These are phyloP conservation scores for Balearica regulorum DNA, from an alignment of 2,797 vertebrate genomes.

Conservation along the genomic window DNA sequence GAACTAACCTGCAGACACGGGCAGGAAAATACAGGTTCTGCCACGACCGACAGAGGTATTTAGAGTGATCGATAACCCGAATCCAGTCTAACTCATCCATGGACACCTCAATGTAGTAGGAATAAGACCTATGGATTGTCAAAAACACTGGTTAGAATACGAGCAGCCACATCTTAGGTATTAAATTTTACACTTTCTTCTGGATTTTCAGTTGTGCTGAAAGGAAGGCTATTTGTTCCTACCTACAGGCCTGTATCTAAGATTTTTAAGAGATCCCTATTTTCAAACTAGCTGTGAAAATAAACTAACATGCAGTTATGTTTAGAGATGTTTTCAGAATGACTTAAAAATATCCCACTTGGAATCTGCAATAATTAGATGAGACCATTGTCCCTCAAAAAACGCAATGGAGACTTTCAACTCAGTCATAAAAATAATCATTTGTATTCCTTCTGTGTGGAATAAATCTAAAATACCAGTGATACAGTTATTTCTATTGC, in stretches of 20 bases:
- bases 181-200: background rate
- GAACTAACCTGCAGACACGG: conserved; percentile 90
- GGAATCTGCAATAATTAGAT: conserved; percentile 10
- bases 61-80: conserved; percentile 92
- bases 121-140: conserved; percentile 85
- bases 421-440: background rate
- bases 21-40: conserved; percentile 94
- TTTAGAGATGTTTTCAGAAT: background rate
- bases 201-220: background rate
- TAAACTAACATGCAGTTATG: background rate
- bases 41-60: conserved; percentile 95
- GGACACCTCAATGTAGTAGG: conserved; percentile 97
- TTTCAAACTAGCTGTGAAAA: background rate
- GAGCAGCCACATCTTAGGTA: background rate
- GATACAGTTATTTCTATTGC: conserved; percentile 16
- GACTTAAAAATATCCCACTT: conserved; percentile 11
- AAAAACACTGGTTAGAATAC: background rate
- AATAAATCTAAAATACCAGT: conserved; percentile 34
- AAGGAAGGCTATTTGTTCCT: background rate
- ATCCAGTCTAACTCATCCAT: conserved; percentile 99
- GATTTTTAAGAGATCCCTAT: background rate
- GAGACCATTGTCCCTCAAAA: background rate
- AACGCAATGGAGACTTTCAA: background rate
- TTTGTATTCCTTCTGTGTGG: background rate
- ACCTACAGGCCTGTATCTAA: background rate